These are phyloP conservation scores for Perodicticus potto DNA, from an alignment of 2,797 vertebrate species.

Conservation along the genomic window DNA sequence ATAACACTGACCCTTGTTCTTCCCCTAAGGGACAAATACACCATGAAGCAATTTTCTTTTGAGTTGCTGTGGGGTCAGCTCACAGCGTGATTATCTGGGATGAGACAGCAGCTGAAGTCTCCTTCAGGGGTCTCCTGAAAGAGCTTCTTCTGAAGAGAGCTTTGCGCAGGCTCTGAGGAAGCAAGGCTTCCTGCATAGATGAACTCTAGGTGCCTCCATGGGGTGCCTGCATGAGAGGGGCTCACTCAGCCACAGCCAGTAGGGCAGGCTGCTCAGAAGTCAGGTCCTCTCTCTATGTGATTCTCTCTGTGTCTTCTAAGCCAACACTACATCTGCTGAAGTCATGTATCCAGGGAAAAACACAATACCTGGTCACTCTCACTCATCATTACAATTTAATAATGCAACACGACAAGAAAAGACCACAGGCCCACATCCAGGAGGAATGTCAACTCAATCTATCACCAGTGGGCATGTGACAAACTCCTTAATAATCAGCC, in stretches of 20 bases:
- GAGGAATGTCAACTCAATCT: background rate
- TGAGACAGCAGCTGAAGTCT: background rate
- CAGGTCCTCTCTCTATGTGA: background rate
- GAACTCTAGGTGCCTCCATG: background rate
- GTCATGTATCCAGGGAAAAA: background rate
- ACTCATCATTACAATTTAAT: conserved; percentile 10
- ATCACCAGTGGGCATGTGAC: background rate
- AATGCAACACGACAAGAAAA: background rate
- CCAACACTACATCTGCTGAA: background rate
- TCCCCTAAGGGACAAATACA: conserved; percentile 35
- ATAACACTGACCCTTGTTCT: conserved; percentile 11
- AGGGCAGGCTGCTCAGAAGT: background rate
- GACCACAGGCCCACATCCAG: background rate
- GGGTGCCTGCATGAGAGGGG: too few species aligned
- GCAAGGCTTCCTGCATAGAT: background rate
- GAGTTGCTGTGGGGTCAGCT: conserved; percentile 42
- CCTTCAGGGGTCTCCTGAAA: background rate
- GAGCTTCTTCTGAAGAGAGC: background rate
- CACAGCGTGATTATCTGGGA: background rate
- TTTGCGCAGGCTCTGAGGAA: background rate
- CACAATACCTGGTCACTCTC: background rate
- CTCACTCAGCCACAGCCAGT: background rate
- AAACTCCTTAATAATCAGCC: background rate
- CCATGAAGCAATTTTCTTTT: conserved; percentile 53
- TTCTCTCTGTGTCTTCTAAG: background rate